A percentile compares a stretch with the other conserved stretches of the same genome.
Evolutionary conservation across 2,797 vertebrate species (phyloP).

Genomic region (Kryptolebias ocellatus): DNA sequence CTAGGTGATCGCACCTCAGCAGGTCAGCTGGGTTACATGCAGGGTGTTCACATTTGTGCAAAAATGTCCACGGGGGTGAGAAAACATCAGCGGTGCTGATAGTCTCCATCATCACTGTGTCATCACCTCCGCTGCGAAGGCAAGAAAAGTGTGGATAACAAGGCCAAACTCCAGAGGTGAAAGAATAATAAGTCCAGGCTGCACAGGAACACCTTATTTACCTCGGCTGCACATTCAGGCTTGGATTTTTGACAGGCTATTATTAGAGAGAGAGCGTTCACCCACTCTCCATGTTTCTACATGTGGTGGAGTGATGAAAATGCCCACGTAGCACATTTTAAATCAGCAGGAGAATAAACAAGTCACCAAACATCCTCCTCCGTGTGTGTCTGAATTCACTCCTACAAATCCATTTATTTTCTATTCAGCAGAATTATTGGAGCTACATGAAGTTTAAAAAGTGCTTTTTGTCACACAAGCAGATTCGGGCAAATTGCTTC

Average conservation of each 20-base stretch:
- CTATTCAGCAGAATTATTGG: too few species aligned
- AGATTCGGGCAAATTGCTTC: too few species aligned
- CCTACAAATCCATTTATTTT: too few species aligned
- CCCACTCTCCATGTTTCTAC: neutral
- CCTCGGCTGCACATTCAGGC: conserved; percentile 5
- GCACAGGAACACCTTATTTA: conserved; percentile 11
- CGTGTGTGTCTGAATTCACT: too few species aligned
- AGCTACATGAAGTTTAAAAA: too few species aligned
- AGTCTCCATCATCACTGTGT: conserved; percentile 37
- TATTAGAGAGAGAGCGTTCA: neutral
- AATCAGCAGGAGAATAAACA: too few species aligned
- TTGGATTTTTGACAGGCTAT: neutral
- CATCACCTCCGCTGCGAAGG: conserved; percentile 25
- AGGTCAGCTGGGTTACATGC: conserved; percentile 18
- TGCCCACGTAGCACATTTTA: accelerated
- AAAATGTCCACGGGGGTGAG: conserved; percentile 39
- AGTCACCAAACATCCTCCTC: too few species aligned
- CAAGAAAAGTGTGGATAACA: conserved; percentile 5
- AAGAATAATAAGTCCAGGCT: conserved; percentile 5
- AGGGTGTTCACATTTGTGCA: conserved; percentile 22
- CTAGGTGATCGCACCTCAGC: conserved; percentile 31
- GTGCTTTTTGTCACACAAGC: too few species aligned
- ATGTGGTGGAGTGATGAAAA: neutral
- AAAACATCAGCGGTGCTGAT: conserved; percentile 36
- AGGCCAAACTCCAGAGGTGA: conserved; percentile 19